Evolutionary conservation across 2,113 vertebrate genomes (phyloP).

Genomic region (Poecile atricapillus): DNA sequence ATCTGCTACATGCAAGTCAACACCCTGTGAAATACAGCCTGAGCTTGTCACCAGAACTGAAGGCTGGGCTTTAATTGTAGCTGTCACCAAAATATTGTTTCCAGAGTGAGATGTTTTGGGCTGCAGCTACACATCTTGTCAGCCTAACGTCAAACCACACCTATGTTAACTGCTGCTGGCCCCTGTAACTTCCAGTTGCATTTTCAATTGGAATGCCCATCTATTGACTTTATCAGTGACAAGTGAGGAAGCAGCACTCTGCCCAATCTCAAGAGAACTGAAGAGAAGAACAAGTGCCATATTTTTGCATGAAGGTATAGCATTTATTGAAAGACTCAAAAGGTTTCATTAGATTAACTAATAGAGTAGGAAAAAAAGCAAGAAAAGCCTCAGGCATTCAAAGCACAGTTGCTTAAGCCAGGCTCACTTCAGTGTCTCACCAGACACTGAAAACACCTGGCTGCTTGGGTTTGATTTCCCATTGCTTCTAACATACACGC

Average conservation of each 20-base stretch:
- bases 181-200: accelerated
- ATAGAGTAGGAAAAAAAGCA: background rate
- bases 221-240: background rate
- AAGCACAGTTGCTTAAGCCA: background rate
- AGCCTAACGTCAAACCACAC: accelerated
- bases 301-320: background rate
- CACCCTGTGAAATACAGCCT: accelerated
- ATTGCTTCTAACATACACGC: accelerated
- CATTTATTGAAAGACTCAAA: background rate
- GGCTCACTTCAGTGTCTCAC: accelerated
- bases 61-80: background rate
- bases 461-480: background rate
- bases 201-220: background rate
- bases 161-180: background rate
- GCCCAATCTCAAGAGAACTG: too few species aligned
- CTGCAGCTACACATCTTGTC: background rate
- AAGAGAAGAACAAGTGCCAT: accelerated
- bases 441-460: background rate
- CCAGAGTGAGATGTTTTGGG: background rate
- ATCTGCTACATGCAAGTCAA: accelerated
- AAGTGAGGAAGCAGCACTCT: background rate
- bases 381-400: background rate
- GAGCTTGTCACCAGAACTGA: background rate
- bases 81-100: background rate
- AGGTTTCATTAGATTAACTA: background rate